phyloP scores from a whole-genome alignment of 2,888 invertebrate genomes.

The Acanthopleura granulata region DNA sequence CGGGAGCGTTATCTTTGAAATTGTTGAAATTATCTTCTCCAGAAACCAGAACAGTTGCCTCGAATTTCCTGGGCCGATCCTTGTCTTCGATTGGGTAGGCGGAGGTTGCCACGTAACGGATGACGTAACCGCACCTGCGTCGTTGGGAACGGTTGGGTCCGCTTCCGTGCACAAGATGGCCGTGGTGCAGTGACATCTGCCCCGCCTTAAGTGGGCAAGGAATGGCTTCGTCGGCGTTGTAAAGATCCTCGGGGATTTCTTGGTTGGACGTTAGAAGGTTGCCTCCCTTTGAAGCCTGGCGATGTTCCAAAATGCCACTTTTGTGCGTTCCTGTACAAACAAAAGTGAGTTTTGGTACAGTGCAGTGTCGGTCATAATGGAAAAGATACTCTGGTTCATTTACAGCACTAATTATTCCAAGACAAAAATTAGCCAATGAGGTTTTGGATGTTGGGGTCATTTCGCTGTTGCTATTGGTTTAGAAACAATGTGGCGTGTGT shows the following conservation, averaged over 20 bases:
- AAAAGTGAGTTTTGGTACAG: no score
- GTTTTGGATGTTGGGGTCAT: no score
- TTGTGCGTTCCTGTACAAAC: slow-evolving; percentile 41
- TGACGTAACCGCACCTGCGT: slow-evolving; percentile 50
- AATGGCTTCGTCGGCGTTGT: slow-evolving; percentile 36
- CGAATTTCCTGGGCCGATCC: slow-evolving; percentile 43
- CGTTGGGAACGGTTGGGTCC: slow-evolving; percentile 45
- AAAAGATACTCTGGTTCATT: no score
- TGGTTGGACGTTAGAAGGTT: slow-evolving; percentile 50
- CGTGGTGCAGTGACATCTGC: slow-evolving; percentile 51
- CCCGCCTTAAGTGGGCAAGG: slow-evolving; percentile 47
- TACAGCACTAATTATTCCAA: no score
- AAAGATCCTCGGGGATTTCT: slow-evolving; percentile 40
- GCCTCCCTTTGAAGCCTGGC: slow-evolving; percentile 34
- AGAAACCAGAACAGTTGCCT: slow-evolving; percentile 41
- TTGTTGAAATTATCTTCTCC: slow-evolving; percentile 37
- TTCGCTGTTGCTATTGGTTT: no score
- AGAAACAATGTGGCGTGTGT: no score
- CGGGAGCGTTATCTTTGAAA: slow-evolving; percentile 42
- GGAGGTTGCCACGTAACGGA: slow-evolving; percentile 45
- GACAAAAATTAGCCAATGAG: no score
- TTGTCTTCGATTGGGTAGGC: slow-evolving; percentile 43
- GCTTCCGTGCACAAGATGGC: slow-evolving; percentile 48
- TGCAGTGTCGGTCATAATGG: no score
- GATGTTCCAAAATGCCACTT: slow-evolving; percentile 44